Conservation (phyloP, 2,797 vertebrate species). For the Limnodromus scolopaceus region DNA sequence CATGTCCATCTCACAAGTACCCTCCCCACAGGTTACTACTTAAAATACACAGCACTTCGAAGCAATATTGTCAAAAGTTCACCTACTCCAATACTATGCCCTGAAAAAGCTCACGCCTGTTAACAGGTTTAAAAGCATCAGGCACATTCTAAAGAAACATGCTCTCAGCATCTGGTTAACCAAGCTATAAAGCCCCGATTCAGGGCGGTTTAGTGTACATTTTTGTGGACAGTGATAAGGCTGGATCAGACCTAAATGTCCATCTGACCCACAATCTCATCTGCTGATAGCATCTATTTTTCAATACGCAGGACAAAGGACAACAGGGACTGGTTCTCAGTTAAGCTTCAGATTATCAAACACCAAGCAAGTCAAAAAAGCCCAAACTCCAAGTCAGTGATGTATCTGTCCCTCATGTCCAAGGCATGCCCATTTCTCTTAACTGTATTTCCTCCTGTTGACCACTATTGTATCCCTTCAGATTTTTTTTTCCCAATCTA, state of each 20-base stretch:
- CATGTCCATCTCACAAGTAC: background rate
- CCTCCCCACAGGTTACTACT: background rate
- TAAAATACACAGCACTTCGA: background rate
- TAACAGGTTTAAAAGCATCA: background rate
- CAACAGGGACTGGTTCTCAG: background rate
- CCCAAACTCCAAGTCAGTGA: background rate
- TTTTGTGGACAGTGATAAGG: background rate
- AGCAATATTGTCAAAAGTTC: background rate
- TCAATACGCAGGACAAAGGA: background rate
- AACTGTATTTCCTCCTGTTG: background rate
- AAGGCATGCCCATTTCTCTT: background rate
- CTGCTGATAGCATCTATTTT: background rate
- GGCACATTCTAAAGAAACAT: background rate
- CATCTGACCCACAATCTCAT: background rate
- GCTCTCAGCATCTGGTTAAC: background rate
- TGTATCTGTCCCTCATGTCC: rapidly evolving
- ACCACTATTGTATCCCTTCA: background rate
- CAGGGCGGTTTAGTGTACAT: background rate
- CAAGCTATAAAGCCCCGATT: background rate
- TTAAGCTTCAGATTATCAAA: background rate
- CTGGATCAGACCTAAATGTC: background rate
- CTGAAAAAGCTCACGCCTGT: background rate
- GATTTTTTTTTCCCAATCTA: rapidly evolving
- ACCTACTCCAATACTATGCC: background rate
- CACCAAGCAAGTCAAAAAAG: background rate